Base-by-base conservation (phyloP, 2,113 vertebrate genomes). In the Melanerpes aurifrons region DNA sequence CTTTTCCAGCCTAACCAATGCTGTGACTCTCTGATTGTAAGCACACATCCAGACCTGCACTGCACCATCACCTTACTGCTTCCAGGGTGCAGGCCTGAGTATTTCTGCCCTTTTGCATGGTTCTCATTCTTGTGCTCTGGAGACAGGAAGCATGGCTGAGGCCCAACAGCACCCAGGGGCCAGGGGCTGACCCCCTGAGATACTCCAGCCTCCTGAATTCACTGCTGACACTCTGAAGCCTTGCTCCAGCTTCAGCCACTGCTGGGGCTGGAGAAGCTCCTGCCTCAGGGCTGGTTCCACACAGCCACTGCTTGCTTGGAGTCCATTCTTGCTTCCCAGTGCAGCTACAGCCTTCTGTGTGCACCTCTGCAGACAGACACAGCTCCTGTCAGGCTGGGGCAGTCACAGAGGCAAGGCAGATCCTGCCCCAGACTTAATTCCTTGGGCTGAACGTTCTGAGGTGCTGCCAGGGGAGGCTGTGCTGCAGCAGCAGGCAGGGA, bases 221-320 rank as follows among this genome's bases (percentile, higher is more conserved):
- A 6, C 8, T 40, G n/a, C 29, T 31, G 48, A 8, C 57, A 6
- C 22, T n/a, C 40, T 35, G 69, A 63, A 21, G 5, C 0, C 0
- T 7, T 19, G n/a, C 40, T 48, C 8, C 77, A 85, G 8, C 50
- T 40, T 17, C 37, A 40, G 24, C 67, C n/a, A 7, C n/a, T 40
- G 40, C 45, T 35, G 3, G 66, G 69, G 20, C 6, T 40, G 57
- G 64, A 21, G 3, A 2, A 7, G 21, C 8, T 10, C 4, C n/a
- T 71, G 68, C 47, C 35, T 11, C 1, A 1, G 31, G 72, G 50
- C 76, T 82, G 57, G 62, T 28, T 50, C 19, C 43, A 19, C 63
- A 6, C 7, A 4, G 15, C n/a, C 29, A 5, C 7, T 21, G 25
- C 73, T 92, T 84, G 5, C 59, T 54, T 28, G 71, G 54, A 87